Conservation (phyloP, 53 echinoderm and acorn worm genomes). For the Hippasteria phrygiana region DNA sequence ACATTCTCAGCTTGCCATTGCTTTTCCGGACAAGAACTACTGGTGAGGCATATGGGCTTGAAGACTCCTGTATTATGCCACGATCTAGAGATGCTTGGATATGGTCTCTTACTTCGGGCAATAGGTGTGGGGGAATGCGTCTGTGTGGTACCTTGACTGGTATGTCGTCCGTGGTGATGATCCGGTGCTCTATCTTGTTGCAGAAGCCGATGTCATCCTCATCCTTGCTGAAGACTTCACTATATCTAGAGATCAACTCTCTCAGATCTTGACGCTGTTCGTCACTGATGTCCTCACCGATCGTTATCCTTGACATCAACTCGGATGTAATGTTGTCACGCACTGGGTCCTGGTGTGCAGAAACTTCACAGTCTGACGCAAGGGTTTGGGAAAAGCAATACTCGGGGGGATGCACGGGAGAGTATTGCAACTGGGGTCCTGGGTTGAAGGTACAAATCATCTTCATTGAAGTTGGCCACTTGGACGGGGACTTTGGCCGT, state of each 20-base stretch:
- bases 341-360: not conserved
- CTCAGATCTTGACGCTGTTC: not conserved
- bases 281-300: not conserved
- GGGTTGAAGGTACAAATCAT: not conserved
- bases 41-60: no score
- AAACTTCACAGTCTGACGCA: not conserved
- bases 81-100: not conserved
- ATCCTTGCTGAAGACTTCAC: constrained; percentile 49
- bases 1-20: constrained; percentile 59
- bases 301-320: constrained; percentile 23
- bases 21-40: no score
- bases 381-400: no score
- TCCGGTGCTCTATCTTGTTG: constrained; percentile 34
- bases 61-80: no score
- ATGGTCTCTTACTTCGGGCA: constrained; percentile 71
- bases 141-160: constrained; percentile 64
- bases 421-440: not conserved
- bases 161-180: constrained; percentile 36
- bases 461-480: constrained; percentile 43
- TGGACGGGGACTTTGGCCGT: constrained; percentile 1
- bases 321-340: not conserved
- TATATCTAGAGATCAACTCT: constrained; percentile 47
- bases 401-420: not conserved
- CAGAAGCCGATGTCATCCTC: no score
- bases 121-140: constrained; percentile 76